Evolutionary conservation across 2,888 invertebrate species (phyloP), one percentile per base, ranked within the genome.

Genomic region (Chrysolina americana): DNA sequence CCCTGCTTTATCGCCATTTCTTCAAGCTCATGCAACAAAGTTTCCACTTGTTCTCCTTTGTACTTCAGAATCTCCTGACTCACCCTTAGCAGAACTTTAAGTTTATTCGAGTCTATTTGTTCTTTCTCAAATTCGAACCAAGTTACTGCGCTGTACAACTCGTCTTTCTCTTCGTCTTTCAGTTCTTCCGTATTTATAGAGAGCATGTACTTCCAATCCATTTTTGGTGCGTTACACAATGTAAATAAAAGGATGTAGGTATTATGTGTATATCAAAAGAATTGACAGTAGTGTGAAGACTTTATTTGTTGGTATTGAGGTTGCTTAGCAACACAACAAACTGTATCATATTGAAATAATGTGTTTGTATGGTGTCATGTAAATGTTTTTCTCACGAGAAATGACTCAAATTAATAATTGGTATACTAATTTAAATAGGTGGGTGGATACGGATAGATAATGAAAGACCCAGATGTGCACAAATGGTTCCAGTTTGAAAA

Each of bases 31-130:
- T 89, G 86, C 11, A 90, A 83, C 65, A 91, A 81, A 3, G 89
- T 89, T 79, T 90, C 90, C 1, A 91, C 90, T 90, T 94, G 93
- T 87, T 93, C 93, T 75, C 90, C 91, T 88, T 93, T 94, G 79
- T 91, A 91, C 83, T 92, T 92, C 64, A 94, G 84, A 81, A 93
- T 90, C 87, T 93, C 93, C 85, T 93, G 93, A n/a, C 92, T 89
- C 3, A 93, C 86, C 83, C 90, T 89, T 82, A 93, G 90, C 23
- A 93, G 85, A 6, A 88, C 88, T 84, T 90, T 89, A 68, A 91
- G 88, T 83, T 91, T 91, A 28, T 90, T 87, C 81, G 91, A 89
- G 41, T 92, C 90, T 81, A 90, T 90, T 64, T 91, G 89, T 53
- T 91, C 90, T 80, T 90, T 90, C 63, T 92, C 91, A 0, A 89